Conservation (phyloP, 2,888 invertebrate genomes). For the Polyommatus icarus region DNA sequence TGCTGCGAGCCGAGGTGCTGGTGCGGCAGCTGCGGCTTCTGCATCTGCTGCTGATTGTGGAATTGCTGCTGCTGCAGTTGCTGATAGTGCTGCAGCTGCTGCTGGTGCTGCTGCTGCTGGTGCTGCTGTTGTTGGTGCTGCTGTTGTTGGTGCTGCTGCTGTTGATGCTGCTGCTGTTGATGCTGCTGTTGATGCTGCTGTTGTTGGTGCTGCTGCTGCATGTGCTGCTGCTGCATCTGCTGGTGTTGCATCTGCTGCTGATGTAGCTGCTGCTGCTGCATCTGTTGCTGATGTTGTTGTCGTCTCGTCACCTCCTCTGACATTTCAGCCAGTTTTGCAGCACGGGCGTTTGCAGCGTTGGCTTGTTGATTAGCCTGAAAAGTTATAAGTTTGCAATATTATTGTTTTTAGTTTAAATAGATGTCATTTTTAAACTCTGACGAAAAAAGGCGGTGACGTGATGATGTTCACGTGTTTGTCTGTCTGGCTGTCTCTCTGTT, state of each 20-base stretch:
- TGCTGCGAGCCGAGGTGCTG: conserved; percentile 35
- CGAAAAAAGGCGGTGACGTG: too few relatives aligned
- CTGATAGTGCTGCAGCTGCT: conserved; percentile 54
- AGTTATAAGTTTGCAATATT: not conserved
- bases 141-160: conserved; percentile 57
- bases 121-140: conserved; percentile 55
- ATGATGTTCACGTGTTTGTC: too few relatives aligned
- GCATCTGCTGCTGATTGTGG: conserved; percentile 40
- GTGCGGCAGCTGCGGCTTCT: conserved; percentile 38
- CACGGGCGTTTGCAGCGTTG: conserved; percentile 59
- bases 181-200: conserved; percentile 50
- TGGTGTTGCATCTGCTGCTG: conserved; percentile 50
- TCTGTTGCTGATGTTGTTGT: conserved; percentile 67
- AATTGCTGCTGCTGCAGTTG: conserved; percentile 42
- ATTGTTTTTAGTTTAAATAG: not conserved
- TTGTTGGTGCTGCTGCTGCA: conserved; percentile 53
- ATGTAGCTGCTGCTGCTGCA: conserved; percentile 54
- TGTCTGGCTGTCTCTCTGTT: too few relatives aligned
- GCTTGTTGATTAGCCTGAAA: conserved; percentile 51
- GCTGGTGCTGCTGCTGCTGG: conserved; percentile 52
- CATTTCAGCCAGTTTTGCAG: conserved; percentile 89
- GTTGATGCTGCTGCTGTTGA: conserved; percentile 52
- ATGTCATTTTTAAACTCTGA: too few relatives aligned
- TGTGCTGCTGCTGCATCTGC: conserved; percentile 55
- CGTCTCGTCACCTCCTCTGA: conserved; percentile 87